Conservation (phyloP, 2,888 invertebrate species). For the Sarcophaga caerulescens region DNA sequence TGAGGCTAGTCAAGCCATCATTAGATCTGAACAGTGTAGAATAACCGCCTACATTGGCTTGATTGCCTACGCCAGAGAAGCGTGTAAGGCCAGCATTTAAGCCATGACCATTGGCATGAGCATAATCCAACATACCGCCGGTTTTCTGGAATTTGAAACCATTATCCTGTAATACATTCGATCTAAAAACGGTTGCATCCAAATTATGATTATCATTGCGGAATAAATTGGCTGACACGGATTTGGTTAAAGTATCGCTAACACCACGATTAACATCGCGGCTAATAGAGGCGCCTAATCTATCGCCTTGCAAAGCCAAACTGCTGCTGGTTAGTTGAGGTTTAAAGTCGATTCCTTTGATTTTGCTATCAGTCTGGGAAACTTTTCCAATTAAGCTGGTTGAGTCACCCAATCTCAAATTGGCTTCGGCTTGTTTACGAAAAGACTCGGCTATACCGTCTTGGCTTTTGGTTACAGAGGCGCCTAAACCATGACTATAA, state of each 20-base stretch:
- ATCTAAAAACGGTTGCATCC: slow-evolving; percentile 30
- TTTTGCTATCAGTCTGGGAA: slow-evolving; percentile 29
- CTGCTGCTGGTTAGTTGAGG: slow-evolving; percentile 13
- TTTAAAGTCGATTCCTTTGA: slow-evolving; percentile 5
- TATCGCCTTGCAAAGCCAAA: slow-evolving; percentile 19
- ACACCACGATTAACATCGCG: slow-evolving; percentile 43
- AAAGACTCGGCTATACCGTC: background rate
- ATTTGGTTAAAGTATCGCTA: slow-evolving; percentile 44
- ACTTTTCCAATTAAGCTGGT: slow-evolving; percentile 3
- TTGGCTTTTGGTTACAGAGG: slow-evolving; percentile 5
- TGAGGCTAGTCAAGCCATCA: slow-evolving; percentile 29
- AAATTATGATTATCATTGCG: slow-evolving; percentile 16
- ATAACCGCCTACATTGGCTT: slow-evolving; percentile 8
- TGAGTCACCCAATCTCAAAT: background rate
- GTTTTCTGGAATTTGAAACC: slow-evolving; percentile 31
- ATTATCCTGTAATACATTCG: slow-evolving; percentile 26
- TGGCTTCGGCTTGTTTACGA: slow-evolving; percentile 21
- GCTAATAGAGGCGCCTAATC: slow-evolving; percentile 17
- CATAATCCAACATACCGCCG: slow-evolving; percentile 30
- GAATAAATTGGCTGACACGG: slow-evolving; percentile 16
- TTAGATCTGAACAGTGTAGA: slow-evolving; percentile 40
- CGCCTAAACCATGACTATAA: background rate
- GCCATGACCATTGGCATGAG: slow-evolving; percentile 39
- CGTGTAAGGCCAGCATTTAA: slow-evolving; percentile 36
- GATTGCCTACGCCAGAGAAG: slow-evolving; percentile 33